Percentiles rank a stretch among this genome's conserved stretches.
Conservation (phyloP, 2,888 invertebrate genomes). For the Meloe dianella region DNA sequence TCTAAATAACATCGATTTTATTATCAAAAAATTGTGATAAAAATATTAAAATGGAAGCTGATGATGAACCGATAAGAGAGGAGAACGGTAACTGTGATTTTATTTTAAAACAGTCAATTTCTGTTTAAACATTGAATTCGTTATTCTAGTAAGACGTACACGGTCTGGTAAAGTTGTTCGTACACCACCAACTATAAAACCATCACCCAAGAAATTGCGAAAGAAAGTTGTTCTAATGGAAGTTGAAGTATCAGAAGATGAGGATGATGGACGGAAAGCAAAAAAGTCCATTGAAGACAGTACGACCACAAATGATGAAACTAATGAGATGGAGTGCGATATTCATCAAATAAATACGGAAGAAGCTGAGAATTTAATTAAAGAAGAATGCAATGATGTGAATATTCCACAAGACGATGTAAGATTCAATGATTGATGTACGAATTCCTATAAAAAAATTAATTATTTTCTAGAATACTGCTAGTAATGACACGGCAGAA, state of each 20-base stretch:
- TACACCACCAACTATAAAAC: conserved; percentile 44
- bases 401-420: not conserved
- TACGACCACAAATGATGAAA: conserved; percentile 19
- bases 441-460: not conserved
- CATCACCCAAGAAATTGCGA: conserved; percentile 50
- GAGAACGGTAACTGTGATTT: conserved; percentile 36
- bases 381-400: conserved; percentile 47
- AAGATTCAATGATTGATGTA: not conserved
- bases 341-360: conserved; percentile 10
- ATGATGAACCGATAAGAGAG: conserved; percentile 27
- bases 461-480: not conserved
- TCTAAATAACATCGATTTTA: too few relatives aligned
- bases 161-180: conserved; percentile 63
- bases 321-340: conserved; percentile 15
- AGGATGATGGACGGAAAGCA: conserved; percentile 42
- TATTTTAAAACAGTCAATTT: too few relatives aligned
- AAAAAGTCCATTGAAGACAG: not conserved
- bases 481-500: not conserved
- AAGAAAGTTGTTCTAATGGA: conserved; percentile 58
- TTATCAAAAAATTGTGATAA: too few relatives aligned
- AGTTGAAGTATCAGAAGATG: conserved; percentile 61
- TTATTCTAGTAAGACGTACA: conserved; percentile 62
- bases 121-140: too few relatives aligned
- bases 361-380: conserved; percentile 37
- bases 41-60: conserved; percentile 26